These are phyloP conservation scores for Ictidomys tridecemlineatus DNA, from an alignment of 2,113 vertebrate genomes.

Conservation along the genomic window DNA sequence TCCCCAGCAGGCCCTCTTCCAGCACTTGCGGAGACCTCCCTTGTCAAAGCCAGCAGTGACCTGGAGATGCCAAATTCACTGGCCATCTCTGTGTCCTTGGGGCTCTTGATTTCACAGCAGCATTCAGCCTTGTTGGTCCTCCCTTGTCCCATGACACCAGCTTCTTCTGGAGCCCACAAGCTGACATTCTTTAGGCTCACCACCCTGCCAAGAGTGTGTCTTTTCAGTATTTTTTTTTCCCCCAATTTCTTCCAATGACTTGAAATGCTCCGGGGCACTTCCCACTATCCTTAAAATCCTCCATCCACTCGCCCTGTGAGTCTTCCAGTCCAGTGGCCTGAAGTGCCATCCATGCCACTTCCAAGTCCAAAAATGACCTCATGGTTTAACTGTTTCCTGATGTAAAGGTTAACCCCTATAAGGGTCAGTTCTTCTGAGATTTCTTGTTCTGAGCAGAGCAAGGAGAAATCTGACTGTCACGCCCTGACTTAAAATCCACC, in stretches of 20 bases:
- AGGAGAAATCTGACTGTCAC: not conserved
- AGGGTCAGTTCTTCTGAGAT: not conserved
- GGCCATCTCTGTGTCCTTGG: not conserved
- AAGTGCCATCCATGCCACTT: not conserved
- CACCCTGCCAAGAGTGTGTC: not conserved
- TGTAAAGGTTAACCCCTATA: not conserved
- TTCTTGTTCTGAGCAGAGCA: not conserved
- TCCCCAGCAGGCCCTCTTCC: not conserved
- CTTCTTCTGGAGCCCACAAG: not conserved
- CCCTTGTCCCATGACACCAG: too few species aligned
- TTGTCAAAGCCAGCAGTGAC: not conserved
- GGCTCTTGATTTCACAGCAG: not conserved
- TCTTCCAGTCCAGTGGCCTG: not conserved
- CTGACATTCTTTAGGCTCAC: not conserved
- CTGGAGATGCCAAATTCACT: not conserved
- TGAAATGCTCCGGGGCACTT: not conserved
- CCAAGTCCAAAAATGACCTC: not conserved
- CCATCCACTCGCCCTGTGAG: not conserved
- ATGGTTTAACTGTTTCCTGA: not conserved
- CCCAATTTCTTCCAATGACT: not conserved
- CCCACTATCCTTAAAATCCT: not conserved
- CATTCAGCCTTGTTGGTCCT: fast-evolving
- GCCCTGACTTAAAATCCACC: not conserved
- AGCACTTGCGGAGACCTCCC: not conserved
- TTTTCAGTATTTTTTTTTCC: not conserved